Evolutionary conservation across 2,797 vertebrate species (phyloP), one percentile per base, ranked within the genome.

Genomic region (Coranthus polyacanthus): DNA sequence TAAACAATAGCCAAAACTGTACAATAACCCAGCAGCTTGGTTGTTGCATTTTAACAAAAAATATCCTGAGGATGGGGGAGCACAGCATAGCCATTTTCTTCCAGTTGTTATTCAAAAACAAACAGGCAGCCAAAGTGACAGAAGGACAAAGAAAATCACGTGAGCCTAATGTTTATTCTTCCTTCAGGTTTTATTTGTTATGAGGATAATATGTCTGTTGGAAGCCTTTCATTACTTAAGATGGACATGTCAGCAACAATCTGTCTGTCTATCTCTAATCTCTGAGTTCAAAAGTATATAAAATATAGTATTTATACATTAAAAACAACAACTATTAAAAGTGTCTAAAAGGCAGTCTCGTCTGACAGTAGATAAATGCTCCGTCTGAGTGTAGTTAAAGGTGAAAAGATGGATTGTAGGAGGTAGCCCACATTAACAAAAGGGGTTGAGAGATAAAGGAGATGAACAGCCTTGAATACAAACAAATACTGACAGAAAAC

Each of bases 11-110:
- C 10, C 56, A 15, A 12, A 26, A 38, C 13, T 29, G 47, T n/a
- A 36, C 20, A 72, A 66, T 38, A 54, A 51, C 24, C 20, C 45
- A 37, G 43, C 24, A 57, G 44, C 12, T 20, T 64, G 58, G 51
- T 45, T 29, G 18, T 62, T 62, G 13, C 2, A 2, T 68, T 68
- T 65, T 47, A 20, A 55, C 44, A 26, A 38, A 44, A 15, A 17
- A 34, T 65, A 11, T 24, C 37, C 18, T 37, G 15, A 50, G 17
- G 18, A 18, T 45, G 46, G 17, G 53, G 11, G 8, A 47, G 11
- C 37, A 20, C 53, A 49, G 21, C 24, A 37, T 29, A 2, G 0
- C 0, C 10, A 3, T 46, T n/a, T 65, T 3, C 6, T 12, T 32
- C 16, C 16, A 22, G 26, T 10, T 12, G 45, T n/a, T 0, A 9